Conservation (phyloP, 2,797 vertebrate species). For the Scomberomorus guttatus region DNA sequence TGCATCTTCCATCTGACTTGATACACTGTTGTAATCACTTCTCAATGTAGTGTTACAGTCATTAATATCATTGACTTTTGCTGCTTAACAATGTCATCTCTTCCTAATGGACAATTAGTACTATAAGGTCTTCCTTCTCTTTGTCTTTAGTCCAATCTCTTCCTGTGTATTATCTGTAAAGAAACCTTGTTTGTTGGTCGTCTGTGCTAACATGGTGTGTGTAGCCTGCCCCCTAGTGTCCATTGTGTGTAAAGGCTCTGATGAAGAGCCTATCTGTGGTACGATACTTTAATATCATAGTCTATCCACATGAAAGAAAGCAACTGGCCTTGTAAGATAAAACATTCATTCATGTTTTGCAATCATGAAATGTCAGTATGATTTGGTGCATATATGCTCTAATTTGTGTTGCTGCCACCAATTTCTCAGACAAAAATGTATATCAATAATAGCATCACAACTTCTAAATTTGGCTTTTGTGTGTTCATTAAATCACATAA, state of each 20-base stretch:
- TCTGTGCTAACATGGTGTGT: constrained; percentile 71
- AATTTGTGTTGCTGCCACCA: constrained; percentile 59
- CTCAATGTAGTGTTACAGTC: constrained; percentile 39
- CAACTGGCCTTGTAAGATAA: constrained; percentile 66
- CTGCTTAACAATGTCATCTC: constrained; percentile 72
- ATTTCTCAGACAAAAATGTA: constrained; percentile 9
- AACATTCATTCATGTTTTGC: constrained; percentile 59
- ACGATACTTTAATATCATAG: constrained; percentile 55
- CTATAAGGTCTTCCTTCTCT: constrained; percentile 71
- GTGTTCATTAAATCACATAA: constrained; percentile 4
- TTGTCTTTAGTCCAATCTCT: constrained; percentile 61
- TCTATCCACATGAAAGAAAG: constrained; percentile 57
- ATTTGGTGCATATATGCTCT: constrained; percentile 33
- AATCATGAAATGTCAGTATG: constrained; percentile 44
- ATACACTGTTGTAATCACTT: constrained; percentile 57
- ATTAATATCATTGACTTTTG: constrained; percentile 53
- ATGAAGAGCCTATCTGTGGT: constrained; percentile 55
- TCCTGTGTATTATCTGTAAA: constrained; percentile 69
- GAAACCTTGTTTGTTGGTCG: constrained; percentile 62
- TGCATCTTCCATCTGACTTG: constrained; percentile 45
- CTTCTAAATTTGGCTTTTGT: constrained; percentile 1
- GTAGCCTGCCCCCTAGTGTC: constrained; percentile 74
- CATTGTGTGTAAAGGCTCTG: constrained; percentile 64
- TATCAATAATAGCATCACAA: neutral
- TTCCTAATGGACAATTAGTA: constrained; percentile 55